Evolutionary conservation across 2,113 vertebrate species (phyloP).

Genomic region (Lasiurus borealis): DNA sequence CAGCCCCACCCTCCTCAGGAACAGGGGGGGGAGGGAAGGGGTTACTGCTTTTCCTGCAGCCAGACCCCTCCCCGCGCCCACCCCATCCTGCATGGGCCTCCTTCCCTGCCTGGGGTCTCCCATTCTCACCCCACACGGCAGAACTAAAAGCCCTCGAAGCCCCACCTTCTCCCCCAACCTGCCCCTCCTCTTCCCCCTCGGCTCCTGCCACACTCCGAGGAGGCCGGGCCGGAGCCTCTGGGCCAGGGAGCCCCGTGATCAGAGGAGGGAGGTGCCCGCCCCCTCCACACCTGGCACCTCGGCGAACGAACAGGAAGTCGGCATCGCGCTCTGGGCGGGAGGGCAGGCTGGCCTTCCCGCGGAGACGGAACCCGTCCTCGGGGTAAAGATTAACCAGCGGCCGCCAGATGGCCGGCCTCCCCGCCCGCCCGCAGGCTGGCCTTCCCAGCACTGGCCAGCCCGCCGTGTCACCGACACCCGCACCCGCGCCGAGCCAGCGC

Average conservation of each 20-base stretch:
- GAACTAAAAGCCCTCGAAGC: no score
- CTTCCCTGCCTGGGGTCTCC: neutral
- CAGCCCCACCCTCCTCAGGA: neutral
- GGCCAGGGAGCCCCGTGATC: no score
- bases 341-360: conserved; percentile 23
- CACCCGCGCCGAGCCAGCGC: no score
- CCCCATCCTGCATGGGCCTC: neutral
- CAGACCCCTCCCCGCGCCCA: neutral
- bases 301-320: neutral
- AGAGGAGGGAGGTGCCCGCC: no score
- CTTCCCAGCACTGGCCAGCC: no score
- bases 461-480: no score
- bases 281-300: neutral
- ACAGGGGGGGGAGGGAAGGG: no score
- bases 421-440: no score
- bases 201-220: neutral
- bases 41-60: neutral
- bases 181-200: neutral
- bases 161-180: neutral
- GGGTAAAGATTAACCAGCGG: no score
- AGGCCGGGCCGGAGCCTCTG: neutral
- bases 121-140: neutral
- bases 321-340: neutral
- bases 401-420: no score
- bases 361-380: neutral